Conservation (phyloP, 2,797 vertebrate species). For the Pseudochromis fuscus region DNA sequence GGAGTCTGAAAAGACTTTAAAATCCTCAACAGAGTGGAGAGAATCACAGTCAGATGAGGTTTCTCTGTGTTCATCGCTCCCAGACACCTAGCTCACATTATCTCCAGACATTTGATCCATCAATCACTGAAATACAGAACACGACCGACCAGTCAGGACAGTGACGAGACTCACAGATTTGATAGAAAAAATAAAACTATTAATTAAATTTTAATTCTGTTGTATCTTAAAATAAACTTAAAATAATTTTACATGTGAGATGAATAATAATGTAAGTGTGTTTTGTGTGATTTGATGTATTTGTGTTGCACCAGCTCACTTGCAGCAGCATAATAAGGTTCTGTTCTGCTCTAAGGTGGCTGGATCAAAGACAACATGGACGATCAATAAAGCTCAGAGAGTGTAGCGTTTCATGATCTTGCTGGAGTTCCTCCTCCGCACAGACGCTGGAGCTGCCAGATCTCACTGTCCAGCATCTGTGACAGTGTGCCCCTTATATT, state of each 20-base stretch:
- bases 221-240: no score
- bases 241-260: not conserved
- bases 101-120: not conserved
- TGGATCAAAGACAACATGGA: slow-evolving; percentile 54
- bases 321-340: slow-evolving; percentile 19
- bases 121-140: not conserved
- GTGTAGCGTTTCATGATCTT: slow-evolving; percentile 43
- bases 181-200: no score
- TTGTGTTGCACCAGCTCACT: not conserved
- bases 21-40: not conserved
- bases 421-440: slow-evolving; percentile 47
- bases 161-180: no score
- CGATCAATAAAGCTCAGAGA: slow-evolving; percentile 33
- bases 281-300: slow-evolving; percentile 4
- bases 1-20: no score
- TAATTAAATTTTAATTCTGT: no score
- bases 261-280: not conserved
- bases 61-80: not conserved
- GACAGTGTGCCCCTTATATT: slow-evolving; percentile 74
- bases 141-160: no score
- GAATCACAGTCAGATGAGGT: not conserved
- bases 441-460: slow-evolving; percentile 24
- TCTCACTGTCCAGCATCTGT: slow-evolving; percentile 56
- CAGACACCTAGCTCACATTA: not conserved
- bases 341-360: slow-evolving; percentile 38